Base-by-base conservation (phyloP, 2,888 invertebrate genomes). In the Drosophila yooni region DNA sequence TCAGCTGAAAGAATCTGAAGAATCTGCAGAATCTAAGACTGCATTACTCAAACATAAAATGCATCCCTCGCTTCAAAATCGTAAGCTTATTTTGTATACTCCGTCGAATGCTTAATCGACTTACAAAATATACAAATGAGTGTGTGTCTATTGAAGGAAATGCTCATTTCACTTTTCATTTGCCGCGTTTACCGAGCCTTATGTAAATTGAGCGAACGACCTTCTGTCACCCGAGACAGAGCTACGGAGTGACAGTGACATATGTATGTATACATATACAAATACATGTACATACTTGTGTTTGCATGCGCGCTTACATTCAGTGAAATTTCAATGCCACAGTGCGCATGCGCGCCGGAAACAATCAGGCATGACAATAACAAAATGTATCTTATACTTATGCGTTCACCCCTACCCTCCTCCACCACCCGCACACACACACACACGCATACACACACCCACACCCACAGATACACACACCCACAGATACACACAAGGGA, bases 161-260 rank as follows among this genome's bases (percentile, higher is more conserved):
- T 51, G 36, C 29, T 18, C 18, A 38, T 27, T 34, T 34, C 29
- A 43, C 59, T 31, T 21, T 40, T 43, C 40, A 48, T 34, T 54
- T 15, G 18, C 18, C 21, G 33, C 27, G 33, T n/a, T 38, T n/a
- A 25, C 8, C 51, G 38, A 57, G 60, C 54, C 51, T 74, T 78
- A 74, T 77, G 79, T 74, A 77, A 78, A 79, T 79, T 25, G 54
- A 70, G 61, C 57, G 60, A 79, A 54, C 80, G 80, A 78, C 80
- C 78, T 78, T 78, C 80, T 78, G 78, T 79, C 76, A 78, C 67
- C 61, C 76, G 21, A 66, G 46, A 58, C 76, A 34, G 21, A 60
- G 46, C 40, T 40, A 50, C 21, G 43, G 59, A 61, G 46, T 71
- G 80, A 75, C 80, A 79, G 71, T 79, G 79, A 79, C 79, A 70